Evolutionary conservation across 2,888 invertebrate genomes (phyloP), one percentile per base, ranked within the genome.

Genomic region (Eupithecia inturbata): DNA sequence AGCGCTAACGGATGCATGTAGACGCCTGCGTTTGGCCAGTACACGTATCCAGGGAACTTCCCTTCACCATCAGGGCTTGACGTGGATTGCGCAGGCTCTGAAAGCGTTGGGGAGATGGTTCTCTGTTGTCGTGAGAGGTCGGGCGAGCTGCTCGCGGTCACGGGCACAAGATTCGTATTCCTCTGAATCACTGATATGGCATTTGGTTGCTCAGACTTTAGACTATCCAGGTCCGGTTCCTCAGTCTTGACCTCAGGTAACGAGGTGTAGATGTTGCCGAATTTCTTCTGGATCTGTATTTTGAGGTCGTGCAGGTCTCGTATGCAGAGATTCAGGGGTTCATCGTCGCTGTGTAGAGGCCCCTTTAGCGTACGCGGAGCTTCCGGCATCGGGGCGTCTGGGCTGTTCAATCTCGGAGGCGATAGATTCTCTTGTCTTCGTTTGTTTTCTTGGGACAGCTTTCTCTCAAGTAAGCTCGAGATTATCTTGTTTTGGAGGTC

Each of bases 301-400:
- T 96, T 96, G 33, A 96, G 87, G 77, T 96, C 96, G 82, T 96
- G 96, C 68, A 96, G 94, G 85, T 98, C 98, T 70, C 97, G 94
- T 73, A 98, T 95, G 86, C 98, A 98, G 6, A 98, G 95, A 90
- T 98, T 98, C 7, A 98, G 91, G 0, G 98, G 98, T 84, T 98
- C 97, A 68, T 97, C 96, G 84, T 92, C 88, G 80, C 88, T 87
- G 81, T 91, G 89, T 82, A 94, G 69, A 22, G 88, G 89, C 28
- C 89, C 86, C 70, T 90, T 88, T 68, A 89, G 86, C 1, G 92
- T 86, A 78, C 86, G 75, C 1, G 92, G 92, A 2, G 91, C 91
- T 71, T 86, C 90, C 0, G 91, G 91, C 89, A 89, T 88, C 6
- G 92, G 93, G 63, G 87, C 90, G 77, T 90, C 89, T 3, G 92